phyloP scores from a whole-genome alignment of 2,797 vertebrate species.

The Phylloscopus collybita region DNA sequence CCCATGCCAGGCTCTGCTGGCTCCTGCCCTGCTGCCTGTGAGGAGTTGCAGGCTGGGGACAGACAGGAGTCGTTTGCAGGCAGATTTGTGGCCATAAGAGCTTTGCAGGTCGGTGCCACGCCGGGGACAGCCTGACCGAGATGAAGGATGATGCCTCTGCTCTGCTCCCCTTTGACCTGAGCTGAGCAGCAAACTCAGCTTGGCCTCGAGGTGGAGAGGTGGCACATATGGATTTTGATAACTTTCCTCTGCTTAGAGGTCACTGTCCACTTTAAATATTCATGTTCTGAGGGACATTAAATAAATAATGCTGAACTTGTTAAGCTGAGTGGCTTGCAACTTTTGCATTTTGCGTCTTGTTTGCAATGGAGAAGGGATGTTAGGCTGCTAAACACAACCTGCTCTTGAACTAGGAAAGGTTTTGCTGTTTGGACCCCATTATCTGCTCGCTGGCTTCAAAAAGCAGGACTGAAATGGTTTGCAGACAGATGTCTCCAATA shows the following conservation, averaged over 20 bases:
- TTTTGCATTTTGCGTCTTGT: slow-evolving; percentile 7
- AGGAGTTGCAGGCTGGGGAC: not conserved
- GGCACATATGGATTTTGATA: slow-evolving; percentile 52
- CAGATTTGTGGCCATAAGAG: not conserved
- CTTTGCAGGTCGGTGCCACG: not conserved
- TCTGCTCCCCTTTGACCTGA: not conserved
- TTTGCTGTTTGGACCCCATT: not conserved
- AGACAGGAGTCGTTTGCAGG: rapidly evolving
- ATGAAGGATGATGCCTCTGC: not conserved
- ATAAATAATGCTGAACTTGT: slow-evolving; percentile 53
- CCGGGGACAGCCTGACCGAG: rapidly evolving
- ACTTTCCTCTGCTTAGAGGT: slow-evolving; percentile 47
- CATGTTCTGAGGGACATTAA: slow-evolving; percentile 36
- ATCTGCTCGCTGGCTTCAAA: not conserved
- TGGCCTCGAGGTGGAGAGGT: slow-evolving; percentile 4
- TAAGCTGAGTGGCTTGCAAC: not conserved
- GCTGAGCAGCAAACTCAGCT: not conserved
- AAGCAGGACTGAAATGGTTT: not conserved
- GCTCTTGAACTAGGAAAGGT: not conserved
- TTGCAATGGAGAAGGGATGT: not conserved
- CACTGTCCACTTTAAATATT: slow-evolving; percentile 52
- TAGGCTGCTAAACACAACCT: not conserved
- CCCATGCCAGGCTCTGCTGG: not conserved
- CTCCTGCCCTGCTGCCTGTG: not conserved
- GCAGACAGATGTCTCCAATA: not conserved